Percentiles rank a stretch among this genome's conserved stretches.
Conservation (phyloP, 2,113 vertebrate species). For the Melanotaenia duboulayi region DNA sequence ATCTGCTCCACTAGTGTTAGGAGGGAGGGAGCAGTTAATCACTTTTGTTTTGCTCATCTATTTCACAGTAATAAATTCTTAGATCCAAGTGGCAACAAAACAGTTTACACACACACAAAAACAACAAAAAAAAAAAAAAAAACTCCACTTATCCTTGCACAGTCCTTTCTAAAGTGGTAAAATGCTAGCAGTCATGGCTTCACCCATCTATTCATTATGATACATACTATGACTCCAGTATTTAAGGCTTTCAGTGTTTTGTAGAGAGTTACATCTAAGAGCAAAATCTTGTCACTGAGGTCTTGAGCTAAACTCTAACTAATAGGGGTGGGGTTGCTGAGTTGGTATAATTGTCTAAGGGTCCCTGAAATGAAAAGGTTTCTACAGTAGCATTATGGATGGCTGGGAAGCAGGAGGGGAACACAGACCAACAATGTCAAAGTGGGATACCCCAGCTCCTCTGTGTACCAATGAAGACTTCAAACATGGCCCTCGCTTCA, state of each 20-base stretch:
- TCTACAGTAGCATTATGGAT: slow-evolving; percentile 53
- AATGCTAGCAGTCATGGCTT: neutral
- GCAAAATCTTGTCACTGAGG: slow-evolving; percentile 6
- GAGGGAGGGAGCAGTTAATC: slow-evolving; percentile 35
- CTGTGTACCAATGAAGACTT: slow-evolving; percentile 78
- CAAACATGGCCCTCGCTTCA: slow-evolving; percentile 70
- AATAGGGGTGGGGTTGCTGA: slow-evolving; percentile 16
- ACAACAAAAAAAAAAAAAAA: neutral
- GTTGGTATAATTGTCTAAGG: slow-evolving; percentile 25
- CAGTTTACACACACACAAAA: too few relatives aligned
- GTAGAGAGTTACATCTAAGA: slow-evolving; percentile 15
- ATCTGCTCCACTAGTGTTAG: slow-evolving; percentile 14
- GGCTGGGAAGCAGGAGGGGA: slow-evolving; percentile 51
- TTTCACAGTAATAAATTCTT: slow-evolving; percentile 43
- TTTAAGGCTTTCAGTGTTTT: slow-evolving; percentile 4
- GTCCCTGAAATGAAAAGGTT: slow-evolving; percentile 26
- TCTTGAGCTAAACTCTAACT: neutral
- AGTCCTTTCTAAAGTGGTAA: neutral
- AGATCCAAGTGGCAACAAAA: slow-evolving; percentile 12
- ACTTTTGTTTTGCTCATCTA: slow-evolving; percentile 54
- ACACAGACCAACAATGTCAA: slow-evolving; percentile 58
- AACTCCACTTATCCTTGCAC: slow-evolving; percentile 5
- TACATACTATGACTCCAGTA: neutral
- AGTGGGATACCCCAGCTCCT: slow-evolving; percentile 58
- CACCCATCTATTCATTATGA: neutral